These are phyloP conservation scores for Crenuchus spilurus DNA, from an alignment of 2,797 vertebrate species.

Conservation along the genomic window DNA sequence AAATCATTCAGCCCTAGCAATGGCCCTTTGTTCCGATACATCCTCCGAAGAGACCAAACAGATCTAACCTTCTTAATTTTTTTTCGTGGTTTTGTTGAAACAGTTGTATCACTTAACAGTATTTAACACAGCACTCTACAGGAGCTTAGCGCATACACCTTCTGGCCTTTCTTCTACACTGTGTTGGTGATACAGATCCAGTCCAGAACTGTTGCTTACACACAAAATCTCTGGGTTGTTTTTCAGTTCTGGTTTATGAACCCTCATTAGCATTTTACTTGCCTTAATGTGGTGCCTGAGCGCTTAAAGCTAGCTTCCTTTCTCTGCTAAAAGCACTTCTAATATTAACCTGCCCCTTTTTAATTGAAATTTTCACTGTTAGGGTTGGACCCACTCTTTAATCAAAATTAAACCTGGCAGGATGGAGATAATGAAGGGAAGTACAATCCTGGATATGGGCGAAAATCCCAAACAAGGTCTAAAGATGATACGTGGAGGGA, in stretches of 20 bases:
- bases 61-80: too few species aligned
- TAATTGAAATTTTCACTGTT: constrained; percentile 19
- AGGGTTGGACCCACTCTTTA: not conserved
- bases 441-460: not conserved
- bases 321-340: not conserved
- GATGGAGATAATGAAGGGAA: not conserved
- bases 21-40: too few species aligned
- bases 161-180: too few species aligned
- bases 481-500: not conserved
- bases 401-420: constrained; percentile 17
- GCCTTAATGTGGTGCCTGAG: not conserved
- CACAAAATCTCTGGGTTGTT: not conserved
- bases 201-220: too few species aligned
- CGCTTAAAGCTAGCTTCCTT: not conserved
- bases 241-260: not conserved
- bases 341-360: constrained; percentile 10
- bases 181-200: too few species aligned
- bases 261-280: not conserved
- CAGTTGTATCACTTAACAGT: too few species aligned
- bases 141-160: too few species aligned
- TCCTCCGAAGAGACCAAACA: too few species aligned
- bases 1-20: too few species aligned
- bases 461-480: not conserved
- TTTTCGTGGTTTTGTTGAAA: too few species aligned
- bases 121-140: too few species aligned